These are phyloP conservation scores for Mongoloraphidia duomilia DNA, from an alignment of 2,888 invertebrate species.

Conservation along the genomic window DNA sequence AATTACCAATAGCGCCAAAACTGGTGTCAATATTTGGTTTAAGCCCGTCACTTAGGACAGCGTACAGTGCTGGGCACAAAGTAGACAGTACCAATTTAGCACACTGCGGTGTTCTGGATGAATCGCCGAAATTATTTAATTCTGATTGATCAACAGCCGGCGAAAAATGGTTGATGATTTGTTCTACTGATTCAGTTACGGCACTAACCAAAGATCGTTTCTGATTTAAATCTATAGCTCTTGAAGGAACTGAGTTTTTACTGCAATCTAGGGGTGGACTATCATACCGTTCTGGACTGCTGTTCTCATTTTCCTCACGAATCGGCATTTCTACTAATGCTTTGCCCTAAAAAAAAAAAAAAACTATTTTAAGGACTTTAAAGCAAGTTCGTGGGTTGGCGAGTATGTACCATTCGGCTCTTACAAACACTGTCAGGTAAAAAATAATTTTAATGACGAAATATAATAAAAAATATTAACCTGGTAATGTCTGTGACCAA, in stretches of 20 bases:
- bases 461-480: conserved; percentile 21
- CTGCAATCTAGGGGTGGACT: conserved; percentile 29
- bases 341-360: conserved; percentile 30
- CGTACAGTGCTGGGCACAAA: conserved; percentile 72
- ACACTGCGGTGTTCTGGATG: conserved; percentile 45
- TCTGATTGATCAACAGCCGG: conserved; percentile 48
- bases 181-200: conserved; percentile 60
- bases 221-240: conserved; percentile 39
- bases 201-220: conserved; percentile 56
- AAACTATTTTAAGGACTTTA: conserved; percentile 4
- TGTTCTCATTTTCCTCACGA: conserved; percentile 46
- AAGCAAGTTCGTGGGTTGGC: too few species aligned
- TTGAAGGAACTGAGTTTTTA: conserved; percentile 24
- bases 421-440: neutral
- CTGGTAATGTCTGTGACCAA: conserved; percentile 44
- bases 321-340: conserved; percentile 48
- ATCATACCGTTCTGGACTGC: conserved; percentile 38
- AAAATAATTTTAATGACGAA: neutral
- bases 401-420: too few species aligned
- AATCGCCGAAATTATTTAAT: conserved; percentile 41
- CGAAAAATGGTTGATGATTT: conserved; percentile 56
- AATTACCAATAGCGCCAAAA: conserved; percentile 73
- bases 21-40: conserved; percentile 67
- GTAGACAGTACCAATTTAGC: conserved; percentile 59
- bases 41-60: conserved; percentile 71